Percentiles rank a stretch among this genome's conserved stretches.
These are phyloP conservation scores for Priocnemis perturbator DNA, from an alignment of 2,888 invertebrate genomes.

Conservation along the genomic window DNA sequence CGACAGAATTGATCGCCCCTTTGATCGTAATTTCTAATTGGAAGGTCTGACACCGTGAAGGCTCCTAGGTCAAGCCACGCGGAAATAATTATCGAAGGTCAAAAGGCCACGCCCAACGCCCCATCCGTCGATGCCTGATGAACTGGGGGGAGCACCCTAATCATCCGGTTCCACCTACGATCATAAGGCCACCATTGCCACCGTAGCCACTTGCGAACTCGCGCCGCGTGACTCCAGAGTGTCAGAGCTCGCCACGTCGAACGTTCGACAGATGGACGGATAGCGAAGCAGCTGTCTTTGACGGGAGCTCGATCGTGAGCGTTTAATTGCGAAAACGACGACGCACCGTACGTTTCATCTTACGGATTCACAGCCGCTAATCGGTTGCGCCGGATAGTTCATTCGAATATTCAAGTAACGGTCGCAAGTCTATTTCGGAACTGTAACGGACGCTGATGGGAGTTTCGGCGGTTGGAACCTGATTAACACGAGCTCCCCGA, in stretches of 20 bases:
- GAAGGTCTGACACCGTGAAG: conserved; percentile 29
- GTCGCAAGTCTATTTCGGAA: no score
- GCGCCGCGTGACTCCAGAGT: no score
- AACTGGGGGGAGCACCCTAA: conserved; percentile 4
- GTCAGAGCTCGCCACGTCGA: background rate
- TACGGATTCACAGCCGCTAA: no score
- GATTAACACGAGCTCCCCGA: background rate
- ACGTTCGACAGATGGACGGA: background rate
- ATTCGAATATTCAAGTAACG: background rate
- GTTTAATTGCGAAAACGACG: background rate
- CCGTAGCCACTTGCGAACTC: no score
- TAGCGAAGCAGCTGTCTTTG: no score
- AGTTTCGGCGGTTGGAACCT: no score
- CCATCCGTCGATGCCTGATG: conserved; percentile 33
- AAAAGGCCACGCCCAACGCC: conserved; percentile 16
- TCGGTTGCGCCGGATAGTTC: background rate
- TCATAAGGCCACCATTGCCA: conserved; percentile 7
- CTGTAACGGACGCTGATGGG: no score
- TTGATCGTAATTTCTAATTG: conserved; percentile 55
- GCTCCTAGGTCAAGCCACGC: conserved; percentile 16
- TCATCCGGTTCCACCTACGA: conserved; percentile 2
- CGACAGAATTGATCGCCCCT: conserved; percentile 44
- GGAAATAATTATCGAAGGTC: conserved; percentile 55
- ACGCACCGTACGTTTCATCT: background rate
- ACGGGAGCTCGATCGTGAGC: no score